A percentile compares a stretch with the other conserved stretches of the same genome.
Evolutionary conservation across 2,888 invertebrate genomes (phyloP).

Genomic region (Leptinotarsa haldemani): DNA sequence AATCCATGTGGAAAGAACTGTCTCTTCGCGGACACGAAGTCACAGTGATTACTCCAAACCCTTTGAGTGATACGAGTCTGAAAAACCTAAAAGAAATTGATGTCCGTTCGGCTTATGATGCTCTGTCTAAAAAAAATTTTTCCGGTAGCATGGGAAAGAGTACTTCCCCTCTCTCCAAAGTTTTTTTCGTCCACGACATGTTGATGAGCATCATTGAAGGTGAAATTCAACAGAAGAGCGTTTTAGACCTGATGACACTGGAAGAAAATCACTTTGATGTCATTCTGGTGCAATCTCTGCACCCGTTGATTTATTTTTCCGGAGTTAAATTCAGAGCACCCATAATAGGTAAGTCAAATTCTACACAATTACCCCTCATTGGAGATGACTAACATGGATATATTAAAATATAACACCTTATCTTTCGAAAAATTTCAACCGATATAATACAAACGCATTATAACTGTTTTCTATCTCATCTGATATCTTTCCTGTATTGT

Average conservation of each 20-base stretch:
- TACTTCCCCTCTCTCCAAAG: background rate
- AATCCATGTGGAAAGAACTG: constrained; percentile 65
- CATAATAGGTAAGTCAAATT: constrained; percentile 61
- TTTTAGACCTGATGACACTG: background rate
- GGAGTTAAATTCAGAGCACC: constrained; percentile 20
- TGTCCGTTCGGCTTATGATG: constrained; percentile 36
- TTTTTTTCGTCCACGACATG: constrained; percentile 1
- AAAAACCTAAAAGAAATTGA: constrained; percentile 23
- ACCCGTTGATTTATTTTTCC: constrained; percentile 11
- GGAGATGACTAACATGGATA: too few species aligned
- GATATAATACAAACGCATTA: too few species aligned
- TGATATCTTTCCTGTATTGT: too few species aligned
- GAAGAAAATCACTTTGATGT: constrained; percentile 10
- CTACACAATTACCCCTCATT: background rate
- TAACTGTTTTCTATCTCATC: too few species aligned
- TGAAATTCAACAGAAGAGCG: constrained; percentile 8
- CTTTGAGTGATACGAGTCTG: constrained; percentile 59
- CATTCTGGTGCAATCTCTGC: constrained; percentile 14
- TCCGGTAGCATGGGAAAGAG: constrained; percentile 3
- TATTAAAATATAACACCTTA: too few species aligned
- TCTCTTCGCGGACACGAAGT: constrained; percentile 67
- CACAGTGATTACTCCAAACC: constrained; percentile 65
- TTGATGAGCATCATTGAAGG: background rate
- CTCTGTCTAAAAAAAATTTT: constrained; percentile 35
- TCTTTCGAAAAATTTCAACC: too few species aligned